A percentile compares a stretch with the other conserved stretches of the same genome.
phyloP scores from a whole-genome alignment of 1,140 invertebrate species.

The Bicyclus anynana region DNA sequence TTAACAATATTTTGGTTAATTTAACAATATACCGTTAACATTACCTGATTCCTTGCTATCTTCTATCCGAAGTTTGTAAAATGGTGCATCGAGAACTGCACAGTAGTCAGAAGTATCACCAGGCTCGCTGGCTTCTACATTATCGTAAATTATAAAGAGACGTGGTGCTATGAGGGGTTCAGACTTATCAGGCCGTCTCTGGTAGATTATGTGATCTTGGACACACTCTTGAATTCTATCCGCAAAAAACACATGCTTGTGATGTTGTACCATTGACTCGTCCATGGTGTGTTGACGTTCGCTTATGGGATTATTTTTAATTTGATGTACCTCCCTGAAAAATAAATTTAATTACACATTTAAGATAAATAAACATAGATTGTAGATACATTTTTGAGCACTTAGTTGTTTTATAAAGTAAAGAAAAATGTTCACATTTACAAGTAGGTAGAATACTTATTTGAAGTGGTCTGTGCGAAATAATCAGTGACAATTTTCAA shows the following conservation, averaged over 20 bases:
- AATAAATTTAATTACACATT: not conserved
- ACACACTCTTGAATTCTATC: constrained; percentile 81
- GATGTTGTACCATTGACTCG: constrained; percentile 75
- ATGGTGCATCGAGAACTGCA: constrained; percentile 79
- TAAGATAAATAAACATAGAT: not conserved
- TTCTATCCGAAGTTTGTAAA: constrained; percentile 83
- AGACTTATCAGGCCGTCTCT: constrained; percentile 39
- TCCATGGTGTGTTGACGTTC: constrained; percentile 64
- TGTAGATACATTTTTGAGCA: not conserved
- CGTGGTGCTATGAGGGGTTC: constrained; percentile 81
- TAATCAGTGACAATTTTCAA: not conserved
- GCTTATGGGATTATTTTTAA: constrained; percentile 67
- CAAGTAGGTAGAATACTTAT: not conserved
- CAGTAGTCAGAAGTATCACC: constrained; percentile 80
- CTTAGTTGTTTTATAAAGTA: too few species aligned
- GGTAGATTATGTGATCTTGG: constrained; percentile 73
- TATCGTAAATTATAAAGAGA: constrained; percentile 85
- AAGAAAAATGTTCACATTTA: too few species aligned
- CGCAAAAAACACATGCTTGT: constrained; percentile 79
- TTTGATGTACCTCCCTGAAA: constrained; percentile 62
- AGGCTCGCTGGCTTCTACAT: constrained; percentile 83
- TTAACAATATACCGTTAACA: not conserved
- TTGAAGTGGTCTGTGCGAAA: not conserved
- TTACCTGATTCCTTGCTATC: constrained; percentile 79
- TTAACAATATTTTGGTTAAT: not conserved